These are phyloP conservation scores for Chymomyza caudatula DNA, from an alignment of 2,888 invertebrate genomes.

Conservation along the genomic window DNA sequence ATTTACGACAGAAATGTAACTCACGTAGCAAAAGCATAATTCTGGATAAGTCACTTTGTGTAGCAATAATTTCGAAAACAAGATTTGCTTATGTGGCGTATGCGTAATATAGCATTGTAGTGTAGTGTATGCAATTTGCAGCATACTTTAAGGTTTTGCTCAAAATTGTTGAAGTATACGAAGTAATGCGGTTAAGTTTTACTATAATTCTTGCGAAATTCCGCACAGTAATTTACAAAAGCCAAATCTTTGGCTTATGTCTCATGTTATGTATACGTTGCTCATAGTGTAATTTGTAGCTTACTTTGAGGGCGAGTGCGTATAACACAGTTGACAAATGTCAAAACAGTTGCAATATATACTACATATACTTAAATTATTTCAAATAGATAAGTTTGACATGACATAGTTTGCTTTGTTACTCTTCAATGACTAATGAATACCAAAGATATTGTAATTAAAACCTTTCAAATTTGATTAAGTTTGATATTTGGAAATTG, in stretches of 20 bases:
- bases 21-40: not conserved
- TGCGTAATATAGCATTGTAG: not conserved
- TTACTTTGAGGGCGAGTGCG: no score
- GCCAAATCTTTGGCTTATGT: no score
- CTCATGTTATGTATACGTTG: no score
- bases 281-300: no score
- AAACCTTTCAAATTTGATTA: slow-evolving; percentile 30
- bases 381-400: not conserved
- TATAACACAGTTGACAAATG: no score
- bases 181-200: not conserved
- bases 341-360: not conserved
- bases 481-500: slow-evolving; percentile 6
- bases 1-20: not conserved
- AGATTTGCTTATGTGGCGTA: not conserved
- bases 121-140: not conserved
- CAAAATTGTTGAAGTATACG: not conserved
- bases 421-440: slow-evolving; percentile 23
- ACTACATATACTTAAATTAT: not conserved
- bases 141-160: not conserved
- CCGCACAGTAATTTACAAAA: no score
- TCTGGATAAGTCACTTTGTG: not conserved
- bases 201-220: no score
- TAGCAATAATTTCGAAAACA: not conserved
- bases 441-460: slow-evolving; percentile 6
- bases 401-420: not conserved